Base-by-base conservation (phyloP, 2,888 invertebrate genomes). In the Pycnomerus fuliginosus region DNA sequence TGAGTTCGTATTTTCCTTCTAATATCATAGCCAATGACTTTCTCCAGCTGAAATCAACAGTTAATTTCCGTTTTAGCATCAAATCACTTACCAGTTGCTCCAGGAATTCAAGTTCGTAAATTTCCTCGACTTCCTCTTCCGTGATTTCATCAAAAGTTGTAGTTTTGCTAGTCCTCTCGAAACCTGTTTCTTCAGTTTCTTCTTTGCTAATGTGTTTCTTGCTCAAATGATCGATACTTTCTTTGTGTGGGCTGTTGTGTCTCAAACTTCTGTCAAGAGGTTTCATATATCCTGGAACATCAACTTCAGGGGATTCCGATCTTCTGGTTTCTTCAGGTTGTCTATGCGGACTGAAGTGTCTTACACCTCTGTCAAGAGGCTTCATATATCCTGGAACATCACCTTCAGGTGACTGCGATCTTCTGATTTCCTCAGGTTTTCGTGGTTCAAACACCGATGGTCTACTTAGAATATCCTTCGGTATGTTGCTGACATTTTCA, bases 1-100 rank as follows among this genome's bases (percentile, higher is more conserved):
- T 89, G 88, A 2, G 85, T 79, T 48, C 90, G 78, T 39, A 90
- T 85, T 53, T 85, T 79, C 49, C 87, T 79, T 55, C 90, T 75
- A 60, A 87, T 79, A 64, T 90, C 89, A 67, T 90, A 90, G 48
- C 83, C 83, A 38, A 80, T 80, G 43, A 87, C 84, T 62, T 82
- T 83, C 72, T 87, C 85, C 69, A 89, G 73, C 82, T 85, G 74
- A 60, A 78, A 77, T 27, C 36, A 25, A 13, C 11, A 20, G 7
- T 12, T 10, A 16, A 1, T 3, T 2, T 7, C 14, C 10, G 13
- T 25, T n/a, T n/a, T n/a, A n/a, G n/a, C n/a, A n/a, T n/a, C 10
- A 31, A 14, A 20, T 3, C 15, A 76, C 78, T 78, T 67, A 84
- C 83, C 78, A 87, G 78, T 72, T 79, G 78, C 71, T 87, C 87